phyloP scores from a whole-genome alignment of 2,797 vertebrate species.

The Alectoris magna region DNA sequence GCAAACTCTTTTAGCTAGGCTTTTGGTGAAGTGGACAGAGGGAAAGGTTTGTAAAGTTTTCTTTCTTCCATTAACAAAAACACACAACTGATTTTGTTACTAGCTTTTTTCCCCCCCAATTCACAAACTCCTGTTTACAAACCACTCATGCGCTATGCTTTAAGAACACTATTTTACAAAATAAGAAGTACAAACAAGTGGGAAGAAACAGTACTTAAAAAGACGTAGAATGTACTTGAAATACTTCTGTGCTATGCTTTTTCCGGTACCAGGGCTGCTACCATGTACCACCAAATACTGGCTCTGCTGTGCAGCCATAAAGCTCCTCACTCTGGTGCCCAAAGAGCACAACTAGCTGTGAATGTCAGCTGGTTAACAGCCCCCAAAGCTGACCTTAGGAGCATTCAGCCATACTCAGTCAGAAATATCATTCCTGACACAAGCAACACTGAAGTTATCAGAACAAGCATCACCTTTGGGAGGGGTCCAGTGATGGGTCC shows the following conservation, averaged over 20 bases:
- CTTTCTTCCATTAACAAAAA: not conserved
- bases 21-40: not conserved
- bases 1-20: not conserved
- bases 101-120: fast-evolving
- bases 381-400: not conserved
- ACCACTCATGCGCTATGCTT: not conserved
- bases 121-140: not conserved
- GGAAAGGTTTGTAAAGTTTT: not conserved
- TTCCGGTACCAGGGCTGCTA: fast-evolving
- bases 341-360: not conserved
- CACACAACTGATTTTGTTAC: not conserved
- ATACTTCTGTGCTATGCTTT: not conserved
- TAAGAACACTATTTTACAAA: not conserved
- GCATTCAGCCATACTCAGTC: not conserved
- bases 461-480: conserved; percentile 88
- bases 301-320: fast-evolving
- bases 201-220: not conserved
- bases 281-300: not conserved
- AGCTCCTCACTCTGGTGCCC: not conserved
- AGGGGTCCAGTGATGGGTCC: conserved; percentile 95
- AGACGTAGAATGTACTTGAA: not conserved
- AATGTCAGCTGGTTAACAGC: not conserved
- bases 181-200: not conserved
- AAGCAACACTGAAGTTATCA: not conserved
- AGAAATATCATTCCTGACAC: not conserved